Percentiles rank a stretch among this genome's conserved stretches.
These are phyloP conservation scores for Grammomys dolichurus DNA, from an alignment of 2,113 vertebrate species.

Conservation along the genomic window DNA sequence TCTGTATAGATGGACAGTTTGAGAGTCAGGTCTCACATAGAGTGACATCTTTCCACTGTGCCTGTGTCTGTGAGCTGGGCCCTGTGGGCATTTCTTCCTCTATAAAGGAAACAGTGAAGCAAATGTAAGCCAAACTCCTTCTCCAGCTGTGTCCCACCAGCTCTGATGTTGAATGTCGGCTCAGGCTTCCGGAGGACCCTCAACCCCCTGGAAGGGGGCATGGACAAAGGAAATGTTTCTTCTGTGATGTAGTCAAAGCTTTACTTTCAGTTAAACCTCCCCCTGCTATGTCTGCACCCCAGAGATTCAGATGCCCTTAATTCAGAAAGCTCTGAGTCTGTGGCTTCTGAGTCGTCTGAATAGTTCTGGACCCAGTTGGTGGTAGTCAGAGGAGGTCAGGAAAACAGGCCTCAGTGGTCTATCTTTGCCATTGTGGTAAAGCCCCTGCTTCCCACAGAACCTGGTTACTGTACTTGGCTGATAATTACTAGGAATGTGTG, in stretches of 20 bases:
- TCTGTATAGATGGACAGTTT: background rate
- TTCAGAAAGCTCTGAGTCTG: background rate
- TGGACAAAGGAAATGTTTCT: background rate
- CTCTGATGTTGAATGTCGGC: background rate
- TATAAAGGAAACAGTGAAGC: slow-evolving; percentile 12
- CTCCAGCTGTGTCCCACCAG: background rate
- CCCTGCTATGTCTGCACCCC: background rate
- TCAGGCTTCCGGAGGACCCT: background rate
- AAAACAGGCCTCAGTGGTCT: background rate
- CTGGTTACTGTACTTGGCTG: background rate
- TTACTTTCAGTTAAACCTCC: slow-evolving; percentile 20
- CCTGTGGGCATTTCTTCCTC: background rate
- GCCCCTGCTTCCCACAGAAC: background rate
- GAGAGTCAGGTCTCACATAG: background rate
- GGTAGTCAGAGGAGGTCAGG: background rate
- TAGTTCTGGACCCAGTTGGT: background rate
- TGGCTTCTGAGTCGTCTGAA: background rate
- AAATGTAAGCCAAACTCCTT: rapidly evolving
- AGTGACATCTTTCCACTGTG: background rate
- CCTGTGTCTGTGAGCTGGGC: background rate
- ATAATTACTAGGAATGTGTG: background rate
- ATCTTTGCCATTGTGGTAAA: background rate
- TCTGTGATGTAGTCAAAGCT: background rate
- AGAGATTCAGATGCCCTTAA: background rate
- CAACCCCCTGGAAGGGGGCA: background rate